A percentile compares a stretch with the other conserved stretches of the same genome.
These are phyloP conservation scores for Apis mellifera DNA, from an alignment of 1,140 invertebrate genomes.

Conservation along the genomic window Amel_HAv3.1 CM009943.2:3000501-3001000, in stretches of 20 bases:
- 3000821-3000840: background rate
- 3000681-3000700: too few species aligned
- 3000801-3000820: background rate
- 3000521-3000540: too few species aligned
- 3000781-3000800: background rate
- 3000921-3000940: slow-evolving; percentile 70
- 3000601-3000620: too few species aligned
- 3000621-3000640: too few species aligned
- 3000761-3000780: background rate
- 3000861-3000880: slow-evolving; percentile 53
- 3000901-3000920: slow-evolving; percentile 62
- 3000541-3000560: slow-evolving; percentile 10
- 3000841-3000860: slow-evolving; percentile 37
- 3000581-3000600: too few species aligned
- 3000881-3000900: slow-evolving; percentile 69
- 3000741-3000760: slow-evolving; percentile 36
- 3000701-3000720: too few species aligned
- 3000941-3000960: slow-evolving; percentile 74
- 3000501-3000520: too few species aligned
- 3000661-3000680: too few species aligned
- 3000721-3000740: too few species aligned
- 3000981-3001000: background rate
- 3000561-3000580: background rate
- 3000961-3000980: slow-evolving; percentile 70
- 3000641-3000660: too few species aligned